Evolutionary conservation across 2,888 invertebrate genomes (phyloP).

Genomic region (Troides oblongomaculatus): DNA sequence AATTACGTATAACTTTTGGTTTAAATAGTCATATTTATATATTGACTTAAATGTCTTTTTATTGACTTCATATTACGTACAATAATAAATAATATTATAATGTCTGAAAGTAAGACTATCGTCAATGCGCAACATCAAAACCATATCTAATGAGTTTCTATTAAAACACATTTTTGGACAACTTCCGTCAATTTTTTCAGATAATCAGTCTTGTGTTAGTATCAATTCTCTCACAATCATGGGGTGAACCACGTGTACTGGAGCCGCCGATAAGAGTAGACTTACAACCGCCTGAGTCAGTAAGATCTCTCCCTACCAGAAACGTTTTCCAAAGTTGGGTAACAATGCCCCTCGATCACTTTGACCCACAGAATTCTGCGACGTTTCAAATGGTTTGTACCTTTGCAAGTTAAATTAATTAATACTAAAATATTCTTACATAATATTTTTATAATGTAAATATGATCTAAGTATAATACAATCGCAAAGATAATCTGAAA

Average conservation of each 20-base stretch:
- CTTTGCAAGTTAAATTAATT: too few species aligned
- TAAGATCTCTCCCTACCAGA: slow-evolving; percentile 38
- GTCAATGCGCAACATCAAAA: not conserved
- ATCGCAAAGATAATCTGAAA: too few species aligned
- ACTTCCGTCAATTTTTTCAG: slow-evolving; percentile 39
- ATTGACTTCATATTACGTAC: too few species aligned
- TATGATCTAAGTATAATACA: too few species aligned
- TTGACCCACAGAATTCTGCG: slow-evolving; percentile 70
- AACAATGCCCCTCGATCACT: slow-evolving; percentile 79
- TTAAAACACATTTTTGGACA: not conserved
- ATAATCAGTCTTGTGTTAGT: slow-evolving; percentile 39
- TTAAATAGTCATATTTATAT: not conserved
- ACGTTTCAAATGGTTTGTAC: slow-evolving; percentile 78
- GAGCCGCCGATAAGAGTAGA: slow-evolving; percentile 59
- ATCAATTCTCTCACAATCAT: slow-evolving; percentile 39
- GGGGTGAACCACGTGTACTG: slow-evolving; percentile 44
- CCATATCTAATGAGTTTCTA: not conserved
- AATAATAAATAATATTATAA: too few species aligned
- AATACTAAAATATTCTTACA: too few species aligned
- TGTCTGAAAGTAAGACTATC: not conserved
- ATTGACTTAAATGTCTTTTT: too few species aligned
- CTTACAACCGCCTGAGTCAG: slow-evolving; percentile 66
- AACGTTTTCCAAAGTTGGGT: slow-evolving; percentile 67
- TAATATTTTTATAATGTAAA: too few species aligned
- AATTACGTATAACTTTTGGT: not conserved